Percentiles rank a stretch among this genome's conserved stretches.
phyloP scores from a whole-genome alignment of 2,888 invertebrate genomes.

The Carterocephalus palaemon region DNA sequence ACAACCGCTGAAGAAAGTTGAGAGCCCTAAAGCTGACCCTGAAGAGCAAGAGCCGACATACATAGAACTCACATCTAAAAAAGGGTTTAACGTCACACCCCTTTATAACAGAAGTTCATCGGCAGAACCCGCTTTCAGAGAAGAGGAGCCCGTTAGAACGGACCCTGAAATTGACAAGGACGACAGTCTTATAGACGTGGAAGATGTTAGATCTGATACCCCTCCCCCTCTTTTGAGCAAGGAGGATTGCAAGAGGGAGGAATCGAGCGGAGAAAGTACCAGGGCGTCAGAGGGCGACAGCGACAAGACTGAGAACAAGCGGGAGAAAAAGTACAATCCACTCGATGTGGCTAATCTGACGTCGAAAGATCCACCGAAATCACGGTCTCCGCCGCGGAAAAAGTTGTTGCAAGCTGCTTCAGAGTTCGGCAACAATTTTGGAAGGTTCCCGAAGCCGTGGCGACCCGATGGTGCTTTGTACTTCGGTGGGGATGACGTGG shows the following conservation, averaged over 20 bases:
- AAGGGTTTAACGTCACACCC: slow-evolving; percentile 51
- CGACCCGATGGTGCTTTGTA: slow-evolving; percentile 69
- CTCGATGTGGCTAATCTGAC: slow-evolving; percentile 81
- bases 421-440: slow-evolving; percentile 59
- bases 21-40: slow-evolving; percentile 59
- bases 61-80: slow-evolving; percentile 68
- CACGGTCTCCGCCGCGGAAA: slow-evolving; percentile 69
- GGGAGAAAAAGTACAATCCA: slow-evolving; percentile 78
- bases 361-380: slow-evolving; percentile 79
- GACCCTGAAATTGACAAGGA: slow-evolving; percentile 74
- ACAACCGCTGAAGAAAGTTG: slow-evolving; percentile 65
- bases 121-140: slow-evolving; percentile 56
- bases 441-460: slow-evolving; percentile 80
- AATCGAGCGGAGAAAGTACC: slow-evolving; percentile 48
- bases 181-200: slow-evolving; percentile 72
- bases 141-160: slow-evolving; percentile 66
- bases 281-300: slow-evolving; percentile 51
- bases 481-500: slow-evolving; percentile 79
- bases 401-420: slow-evolving; percentile 60
- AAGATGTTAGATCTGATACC: slow-evolving; percentile 64
- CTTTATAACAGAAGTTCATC: slow-evolving; percentile 55
- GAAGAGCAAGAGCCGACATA: slow-evolving; percentile 69
- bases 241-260: slow-evolving; percentile 36
- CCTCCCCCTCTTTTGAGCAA: slow-evolving; percentile 45
- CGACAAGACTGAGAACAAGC: slow-evolving; percentile 56